phyloP scores from a whole-genome alignment of 2,888 invertebrate species.

The Ophion ventricosus region DNA sequence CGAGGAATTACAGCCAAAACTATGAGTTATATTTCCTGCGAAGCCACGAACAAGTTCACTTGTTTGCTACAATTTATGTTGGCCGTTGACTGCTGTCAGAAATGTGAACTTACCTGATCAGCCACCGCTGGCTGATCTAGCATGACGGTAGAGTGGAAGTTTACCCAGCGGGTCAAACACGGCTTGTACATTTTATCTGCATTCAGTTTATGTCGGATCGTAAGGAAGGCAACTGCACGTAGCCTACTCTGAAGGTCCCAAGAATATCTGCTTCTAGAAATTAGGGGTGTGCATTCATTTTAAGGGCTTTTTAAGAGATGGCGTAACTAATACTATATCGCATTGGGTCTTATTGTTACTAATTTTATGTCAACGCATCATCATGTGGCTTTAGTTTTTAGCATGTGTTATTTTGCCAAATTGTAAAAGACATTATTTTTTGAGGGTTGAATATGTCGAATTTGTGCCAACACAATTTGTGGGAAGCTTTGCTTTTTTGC shows the following conservation, averaged over 20 bases:
- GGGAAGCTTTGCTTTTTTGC: too few species aligned
- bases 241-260: background rate
- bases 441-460: too few species aligned
- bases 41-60: constrained; percentile 22
- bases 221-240: background rate
- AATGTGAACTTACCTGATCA: background rate
- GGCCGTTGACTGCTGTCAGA: constrained; percentile 3
- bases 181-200: background rate
- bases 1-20: background rate
- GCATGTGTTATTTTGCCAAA: too few species aligned
- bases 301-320: too few species aligned
- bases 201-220: background rate
- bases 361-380: too few species aligned
- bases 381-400: too few species aligned
- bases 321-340: too few species aligned
- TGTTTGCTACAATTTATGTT: constrained; percentile 47
- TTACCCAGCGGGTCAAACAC: background rate
- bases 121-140: background rate
- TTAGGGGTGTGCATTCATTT: too few species aligned
- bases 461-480: too few species aligned
- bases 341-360: too few species aligned
- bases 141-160: background rate
- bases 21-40: background rate
- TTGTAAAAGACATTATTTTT: too few species aligned
- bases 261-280: background rate